Evolutionary conservation across 2,888 invertebrate species (phyloP).

Genomic region (Lomographa bimaculata): DNA sequence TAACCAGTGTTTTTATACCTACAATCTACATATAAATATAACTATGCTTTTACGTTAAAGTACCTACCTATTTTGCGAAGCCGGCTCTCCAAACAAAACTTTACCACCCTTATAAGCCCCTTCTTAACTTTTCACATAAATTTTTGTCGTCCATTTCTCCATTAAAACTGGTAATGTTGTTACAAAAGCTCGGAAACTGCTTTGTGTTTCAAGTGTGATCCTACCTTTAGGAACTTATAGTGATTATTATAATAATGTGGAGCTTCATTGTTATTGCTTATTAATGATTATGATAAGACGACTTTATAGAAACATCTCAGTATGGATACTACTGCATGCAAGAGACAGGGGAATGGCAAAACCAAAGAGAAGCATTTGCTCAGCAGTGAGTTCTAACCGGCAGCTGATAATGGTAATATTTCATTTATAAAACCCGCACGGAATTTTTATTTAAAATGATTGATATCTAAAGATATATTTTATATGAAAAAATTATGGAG

Average conservation of each 20-base stretch:
- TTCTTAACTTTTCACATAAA: conserved; percentile 70
- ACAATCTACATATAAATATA: too few species aligned
- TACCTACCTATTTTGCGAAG: not conserved
- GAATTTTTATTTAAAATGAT: too few species aligned
- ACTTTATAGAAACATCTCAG: not conserved
- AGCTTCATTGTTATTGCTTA: not conserved
- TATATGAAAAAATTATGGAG: too few species aligned
- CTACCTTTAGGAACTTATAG: conserved; percentile 13
- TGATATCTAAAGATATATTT: too few species aligned
- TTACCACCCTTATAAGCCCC: conserved; percentile 27
- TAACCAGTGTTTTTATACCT: too few species aligned
- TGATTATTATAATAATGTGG: conserved; percentile 16
- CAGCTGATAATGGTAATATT: too few species aligned
- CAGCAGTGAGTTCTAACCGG: too few species aligned
- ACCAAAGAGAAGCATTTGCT: too few species aligned
- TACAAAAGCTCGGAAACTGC: conserved; percentile 34
- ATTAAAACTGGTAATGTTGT: conserved; percentile 62
- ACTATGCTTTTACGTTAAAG: too few species aligned
- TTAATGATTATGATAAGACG: not conserved
- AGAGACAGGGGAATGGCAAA: too few species aligned
- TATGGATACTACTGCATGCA: too few species aligned
- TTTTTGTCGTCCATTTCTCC: conserved; percentile 63
- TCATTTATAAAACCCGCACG: too few species aligned
- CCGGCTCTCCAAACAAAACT: conserved; percentile 21
- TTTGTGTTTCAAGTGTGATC: conserved; percentile 11